Base-by-base conservation (phyloP, 37 sponge, comb jelly and placozoan species). In the Ephydatia muelleri region DNA sequence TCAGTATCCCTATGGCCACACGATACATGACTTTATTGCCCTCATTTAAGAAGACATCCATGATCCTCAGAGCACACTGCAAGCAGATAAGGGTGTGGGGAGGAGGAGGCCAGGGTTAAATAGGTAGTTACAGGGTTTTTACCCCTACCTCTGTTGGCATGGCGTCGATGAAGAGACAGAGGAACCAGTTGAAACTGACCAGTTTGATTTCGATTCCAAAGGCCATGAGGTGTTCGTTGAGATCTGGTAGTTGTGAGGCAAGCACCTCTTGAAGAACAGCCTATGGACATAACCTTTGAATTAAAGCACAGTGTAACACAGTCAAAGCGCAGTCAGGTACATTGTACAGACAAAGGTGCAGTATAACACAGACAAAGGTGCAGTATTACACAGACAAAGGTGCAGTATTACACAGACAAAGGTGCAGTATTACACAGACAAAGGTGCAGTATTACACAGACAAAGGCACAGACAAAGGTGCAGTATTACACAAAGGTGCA, bases 141-240 rank as follows among this genome's bases (percentile, higher is more conserved):
- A n/a, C n/a, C n/a, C n/a, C 30, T 32, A 93, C 93, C 72, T 93
- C 93, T 26, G 90, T 93, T 2, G 93, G 93, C 39, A 93, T 69
- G 65, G 93, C 83, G 38, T 93, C 93, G 5, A 83, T 76, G 31
- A 93, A 93, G 36, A 93, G 72, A 13, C 90, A 89, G 49, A 93
- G 80, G 30, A 89, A 93, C 93, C 93, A 93, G 81, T 93, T 93
- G 68, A 93, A 80, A 23, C 87, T 89, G 67, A 93, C 81, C 38
- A 89, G 39, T 12, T 90, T 86, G 29, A 93, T 77, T 49, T 93
- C 89, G 75, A 93, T 93, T 77, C 31, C 75, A 31, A 77, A 47
- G 2, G 19, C 64, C n/a, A 69, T 33, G 19, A 93, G 66, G 76
- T 93, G 90, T 8, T 49, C 28, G 27, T 35, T 47, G 22, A 93